Evolutionary conservation across 2,888 invertebrate species (phyloP).

Genomic region (Heliconius cydno): DNA sequence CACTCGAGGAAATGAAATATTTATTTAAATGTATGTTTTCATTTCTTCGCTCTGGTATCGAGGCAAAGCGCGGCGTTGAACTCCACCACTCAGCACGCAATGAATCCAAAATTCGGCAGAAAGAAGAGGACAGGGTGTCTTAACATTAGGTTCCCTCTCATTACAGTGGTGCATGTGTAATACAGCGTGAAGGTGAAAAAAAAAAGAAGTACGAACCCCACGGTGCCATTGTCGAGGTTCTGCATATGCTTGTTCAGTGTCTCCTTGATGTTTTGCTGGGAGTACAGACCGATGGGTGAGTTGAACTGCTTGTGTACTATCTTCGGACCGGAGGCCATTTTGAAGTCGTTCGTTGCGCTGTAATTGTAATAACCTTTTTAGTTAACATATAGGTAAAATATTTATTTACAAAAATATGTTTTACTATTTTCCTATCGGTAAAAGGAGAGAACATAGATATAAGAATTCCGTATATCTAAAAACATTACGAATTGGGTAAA

Average conservation of each 20-base stretch:
- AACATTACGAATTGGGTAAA: neutral
- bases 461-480: no score
- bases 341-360: conserved; percentile 82
- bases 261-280: conserved; percentile 90
- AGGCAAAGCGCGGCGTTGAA: no score
- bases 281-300: conserved; percentile 93
- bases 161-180: no score
- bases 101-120: no score
- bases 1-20: no score
- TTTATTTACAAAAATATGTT: neutral
- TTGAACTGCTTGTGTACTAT: conserved; percentile 95
- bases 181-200: no score
- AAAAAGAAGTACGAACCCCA: conserved; percentile 85
- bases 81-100: no score
- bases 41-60: no score
- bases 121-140: no score
- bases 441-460: neutral
- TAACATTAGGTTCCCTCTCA: no score
- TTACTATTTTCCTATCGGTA: neutral
- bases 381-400: neutral
- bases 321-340: conserved; percentile 88
- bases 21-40: no score
- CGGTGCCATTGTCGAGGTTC: conserved; percentile 89
- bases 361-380: conserved; percentile 49
- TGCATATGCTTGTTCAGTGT: conserved; percentile 90